Conservation (phyloP, 1,140 invertebrate species). For the Drosophila athabasca region DNA sequence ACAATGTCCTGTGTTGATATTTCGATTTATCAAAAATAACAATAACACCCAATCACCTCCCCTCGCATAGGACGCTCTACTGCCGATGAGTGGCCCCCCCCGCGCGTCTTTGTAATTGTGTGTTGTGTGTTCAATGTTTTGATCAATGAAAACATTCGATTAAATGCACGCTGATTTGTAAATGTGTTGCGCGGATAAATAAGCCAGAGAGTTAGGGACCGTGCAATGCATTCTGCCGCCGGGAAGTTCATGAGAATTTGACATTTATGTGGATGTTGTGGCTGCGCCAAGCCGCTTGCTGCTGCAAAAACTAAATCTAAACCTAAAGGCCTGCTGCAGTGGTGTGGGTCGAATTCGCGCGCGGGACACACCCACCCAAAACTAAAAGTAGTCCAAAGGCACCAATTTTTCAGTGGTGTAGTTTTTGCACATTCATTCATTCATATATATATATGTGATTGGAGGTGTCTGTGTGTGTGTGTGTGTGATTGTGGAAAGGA, state of each 20-base stretch:
- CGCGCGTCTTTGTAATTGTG: slow-evolving; percentile 19
- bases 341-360: slow-evolving; percentile 60
- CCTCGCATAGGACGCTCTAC: no score
- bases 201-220: neutral
- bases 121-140: slow-evolving; percentile 15
- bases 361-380: slow-evolving; percentile 73
- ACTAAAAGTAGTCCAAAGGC: slow-evolving; percentile 54
- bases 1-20: no score
- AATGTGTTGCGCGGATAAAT: neutral
- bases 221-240: slow-evolving; percentile 24
- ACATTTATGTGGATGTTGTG: slow-evolving; percentile 56
- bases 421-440: no score
- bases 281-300: slow-evolving; percentile 27
- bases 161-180: slow-evolving; percentile 4
- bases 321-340: slow-evolving; percentile 9
- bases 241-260: slow-evolving; percentile 74
- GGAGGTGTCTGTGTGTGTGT: slow-evolving; percentile 10
- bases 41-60: no score
- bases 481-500: slow-evolving; percentile 44
- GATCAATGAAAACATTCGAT: slow-evolving; percentile 40
- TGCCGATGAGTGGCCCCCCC: neutral
- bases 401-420: slow-evolving; percentile 17
- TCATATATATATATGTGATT: neutral
- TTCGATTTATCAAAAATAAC: no score
- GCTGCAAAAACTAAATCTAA: slow-evolving; percentile 32